phyloP scores from a whole-genome alignment of 2,113 vertebrate genomes.

The Periophthalmus modestus region DNA sequence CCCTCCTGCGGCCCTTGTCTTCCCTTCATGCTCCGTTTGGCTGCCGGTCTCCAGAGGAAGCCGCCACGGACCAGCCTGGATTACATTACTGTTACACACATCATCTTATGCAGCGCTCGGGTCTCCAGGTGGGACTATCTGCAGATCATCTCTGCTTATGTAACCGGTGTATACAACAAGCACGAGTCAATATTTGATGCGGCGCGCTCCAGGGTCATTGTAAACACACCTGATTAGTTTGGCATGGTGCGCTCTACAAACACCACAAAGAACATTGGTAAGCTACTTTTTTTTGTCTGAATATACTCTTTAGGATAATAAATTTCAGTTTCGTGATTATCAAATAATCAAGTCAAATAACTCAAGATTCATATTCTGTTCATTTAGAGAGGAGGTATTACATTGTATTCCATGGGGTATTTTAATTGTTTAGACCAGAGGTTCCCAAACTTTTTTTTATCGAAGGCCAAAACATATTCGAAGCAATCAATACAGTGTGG shows the following conservation, averaged over 20 bases:
- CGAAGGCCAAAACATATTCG: too few species aligned
- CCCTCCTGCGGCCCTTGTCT: conserved; percentile 65
- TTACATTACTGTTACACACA: conserved; percentile 44
- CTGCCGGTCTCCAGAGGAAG: conserved; percentile 64
- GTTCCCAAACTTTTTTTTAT: too few species aligned
- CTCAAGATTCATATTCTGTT: too few species aligned
- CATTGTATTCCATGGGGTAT: too few species aligned
- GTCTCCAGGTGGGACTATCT: conserved; percentile 39
- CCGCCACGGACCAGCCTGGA: conserved; percentile 30
- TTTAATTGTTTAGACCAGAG: too few species aligned
- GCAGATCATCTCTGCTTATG: conserved; percentile 26
- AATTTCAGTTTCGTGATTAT: neutral
- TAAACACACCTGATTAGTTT: neutral
- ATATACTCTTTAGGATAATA: too few species aligned
- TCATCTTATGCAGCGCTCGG: conserved; percentile 11
- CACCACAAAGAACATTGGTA: too few species aligned
- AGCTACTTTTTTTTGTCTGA: too few species aligned
- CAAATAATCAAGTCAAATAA: neutral
- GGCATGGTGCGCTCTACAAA: neutral
- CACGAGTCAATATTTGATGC: neutral
- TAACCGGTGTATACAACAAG: conserved; percentile 3
- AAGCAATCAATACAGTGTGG: too few species aligned
- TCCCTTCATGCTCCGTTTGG: conserved; percentile 80
- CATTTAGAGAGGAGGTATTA: too few species aligned
- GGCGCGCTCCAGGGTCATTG: neutral